Percentiles rank a stretch among this genome's conserved stretches.
Conservation (phyloP, 2,888 invertebrate species). For the Caenorhabditis sulstoni region DNA sequence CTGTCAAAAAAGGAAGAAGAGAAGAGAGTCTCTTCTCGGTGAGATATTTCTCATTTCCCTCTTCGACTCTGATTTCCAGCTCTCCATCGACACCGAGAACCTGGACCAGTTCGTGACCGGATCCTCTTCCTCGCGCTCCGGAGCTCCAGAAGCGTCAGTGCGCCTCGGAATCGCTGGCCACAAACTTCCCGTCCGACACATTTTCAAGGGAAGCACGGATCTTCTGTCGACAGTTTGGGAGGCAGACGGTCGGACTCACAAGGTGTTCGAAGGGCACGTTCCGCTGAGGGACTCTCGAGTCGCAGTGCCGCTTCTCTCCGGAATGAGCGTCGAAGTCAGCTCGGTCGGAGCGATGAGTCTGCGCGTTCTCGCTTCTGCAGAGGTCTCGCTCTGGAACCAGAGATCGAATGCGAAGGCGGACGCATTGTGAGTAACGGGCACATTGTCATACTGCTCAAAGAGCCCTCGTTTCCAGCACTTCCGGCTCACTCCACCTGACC, state of each 20-base stretch:
- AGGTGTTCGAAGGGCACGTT: slow-evolving; percentile 66
- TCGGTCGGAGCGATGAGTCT: slow-evolving; percentile 58
- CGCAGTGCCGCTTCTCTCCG: slow-evolving; percentile 65
- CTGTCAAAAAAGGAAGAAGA: slow-evolving; percentile 51
- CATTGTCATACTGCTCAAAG: background rate
- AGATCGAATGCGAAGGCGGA: slow-evolving; percentile 53
- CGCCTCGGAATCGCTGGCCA: slow-evolving; percentile 61
- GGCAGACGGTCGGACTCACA: slow-evolving; percentile 68
- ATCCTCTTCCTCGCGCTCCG: slow-evolving; percentile 4
- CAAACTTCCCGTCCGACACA: slow-evolving; percentile 47
- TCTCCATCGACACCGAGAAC: slow-evolving; percentile 57
- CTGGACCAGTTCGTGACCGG: slow-evolving; percentile 52
- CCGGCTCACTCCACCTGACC: slow-evolving; percentile 40
- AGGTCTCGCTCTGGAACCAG: slow-evolving; percentile 66
- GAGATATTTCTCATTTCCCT: slow-evolving; percentile 10
- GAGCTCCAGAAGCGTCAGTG: slow-evolving; percentile 43
- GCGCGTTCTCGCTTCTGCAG: slow-evolving; percentile 55
- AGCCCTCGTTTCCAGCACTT: slow-evolving; percentile 40
- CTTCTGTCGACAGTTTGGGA: slow-evolving; percentile 62
- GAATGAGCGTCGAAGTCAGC: slow-evolving; percentile 60
- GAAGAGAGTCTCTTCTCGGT: slow-evolving; percentile 53
- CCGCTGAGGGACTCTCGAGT: slow-evolving; percentile 53
- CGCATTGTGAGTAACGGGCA: slow-evolving; percentile 55
- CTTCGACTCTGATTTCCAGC: slow-evolving; percentile 29
- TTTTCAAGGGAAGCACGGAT: slow-evolving; percentile 57